A percentile compares a stretch with the other conserved stretches of the same genome.
Conservation (phyloP, 2,113 vertebrate species). For the Callocephalon fimbriatum region DNA sequence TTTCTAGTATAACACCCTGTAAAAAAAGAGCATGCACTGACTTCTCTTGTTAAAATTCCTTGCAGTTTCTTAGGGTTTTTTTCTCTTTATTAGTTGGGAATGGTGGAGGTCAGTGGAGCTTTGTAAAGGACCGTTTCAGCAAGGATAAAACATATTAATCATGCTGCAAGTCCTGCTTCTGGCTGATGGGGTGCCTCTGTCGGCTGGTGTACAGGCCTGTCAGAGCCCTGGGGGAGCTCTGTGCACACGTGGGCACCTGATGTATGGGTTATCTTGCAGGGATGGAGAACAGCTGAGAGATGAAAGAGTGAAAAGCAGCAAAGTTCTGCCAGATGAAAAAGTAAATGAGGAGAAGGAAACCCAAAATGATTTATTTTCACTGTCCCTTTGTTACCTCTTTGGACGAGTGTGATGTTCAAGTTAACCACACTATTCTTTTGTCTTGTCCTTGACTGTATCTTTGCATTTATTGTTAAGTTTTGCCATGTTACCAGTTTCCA, state of each 20-base stretch:
- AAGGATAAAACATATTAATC: neutral
- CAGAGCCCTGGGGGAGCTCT: neutral
- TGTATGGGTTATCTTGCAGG: neutral
- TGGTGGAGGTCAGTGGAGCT: neutral
- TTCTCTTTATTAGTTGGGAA: neutral
- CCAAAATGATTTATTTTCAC: neutral
- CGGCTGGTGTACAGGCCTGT: neutral
- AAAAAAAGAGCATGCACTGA: neutral
- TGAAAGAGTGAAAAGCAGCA: neutral
- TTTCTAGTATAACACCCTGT: constrained; percentile 27
- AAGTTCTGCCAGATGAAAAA: neutral
- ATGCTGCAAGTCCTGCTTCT: neutral
- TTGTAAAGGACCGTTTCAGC: neutral
- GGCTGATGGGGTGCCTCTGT: neutral
- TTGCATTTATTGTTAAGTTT: neutral
- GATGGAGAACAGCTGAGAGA: neutral
- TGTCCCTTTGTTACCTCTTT: neutral
- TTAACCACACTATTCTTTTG: neutral
- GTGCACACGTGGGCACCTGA: neutral
- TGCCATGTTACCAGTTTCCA: neutral
- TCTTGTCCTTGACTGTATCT: neutral
- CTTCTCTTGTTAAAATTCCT: constrained; percentile 55
- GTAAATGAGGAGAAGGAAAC: neutral
- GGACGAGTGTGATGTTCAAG: neutral
- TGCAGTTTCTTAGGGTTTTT: neutral